Percentiles rank a stretch among this genome's conserved stretches.
These are phyloP conservation scores for Odontocolon sp. DNA, from an alignment of 2,888 invertebrate species.

Conservation along the genomic window DNA sequence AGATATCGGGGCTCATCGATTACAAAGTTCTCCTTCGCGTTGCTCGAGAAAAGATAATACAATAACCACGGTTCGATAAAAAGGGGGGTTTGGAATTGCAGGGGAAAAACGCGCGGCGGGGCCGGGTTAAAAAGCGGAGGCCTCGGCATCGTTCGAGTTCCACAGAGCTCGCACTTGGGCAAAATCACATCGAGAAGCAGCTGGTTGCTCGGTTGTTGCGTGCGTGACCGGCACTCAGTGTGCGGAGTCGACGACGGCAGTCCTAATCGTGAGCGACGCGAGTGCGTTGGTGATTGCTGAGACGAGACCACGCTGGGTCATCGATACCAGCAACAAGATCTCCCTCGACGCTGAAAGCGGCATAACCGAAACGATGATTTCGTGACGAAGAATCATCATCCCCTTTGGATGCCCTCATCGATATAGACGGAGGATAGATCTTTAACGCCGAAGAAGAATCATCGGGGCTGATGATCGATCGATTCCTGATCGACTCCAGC, in stretches of 20 bases:
- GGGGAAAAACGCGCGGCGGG: neutral
- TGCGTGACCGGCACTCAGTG: neutral
- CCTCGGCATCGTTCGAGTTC: conserved; percentile 15
- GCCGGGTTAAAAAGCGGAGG: conserved; percentile 31
- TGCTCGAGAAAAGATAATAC: conserved; percentile 23
- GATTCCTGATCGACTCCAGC: neutral
- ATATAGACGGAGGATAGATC: conserved; percentile 27
- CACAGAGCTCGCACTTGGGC: conserved; percentile 20
- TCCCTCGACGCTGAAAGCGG: neutral
- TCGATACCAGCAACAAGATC: neutral
- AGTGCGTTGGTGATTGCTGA: neutral
- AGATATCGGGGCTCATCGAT: conserved; percentile 51
- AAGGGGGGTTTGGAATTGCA: neutral
- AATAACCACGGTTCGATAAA: neutral
- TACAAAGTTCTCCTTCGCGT: conserved; percentile 32
- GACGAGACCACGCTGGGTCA: neutral
- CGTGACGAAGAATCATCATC: conserved; percentile 66
- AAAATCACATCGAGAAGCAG: conserved; percentile 25
- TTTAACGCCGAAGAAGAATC: neutral
- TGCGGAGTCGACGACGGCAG: conserved; percentile 9
- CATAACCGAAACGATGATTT: conserved; percentile 59
- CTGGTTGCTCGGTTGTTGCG: neutral
- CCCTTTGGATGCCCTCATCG: neutral
- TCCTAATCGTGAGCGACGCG: neutral
- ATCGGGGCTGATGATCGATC: neutral